Conservation (phyloP, 1,140 invertebrate genomes). For the Ditylenchus dipsaci region DNA sequence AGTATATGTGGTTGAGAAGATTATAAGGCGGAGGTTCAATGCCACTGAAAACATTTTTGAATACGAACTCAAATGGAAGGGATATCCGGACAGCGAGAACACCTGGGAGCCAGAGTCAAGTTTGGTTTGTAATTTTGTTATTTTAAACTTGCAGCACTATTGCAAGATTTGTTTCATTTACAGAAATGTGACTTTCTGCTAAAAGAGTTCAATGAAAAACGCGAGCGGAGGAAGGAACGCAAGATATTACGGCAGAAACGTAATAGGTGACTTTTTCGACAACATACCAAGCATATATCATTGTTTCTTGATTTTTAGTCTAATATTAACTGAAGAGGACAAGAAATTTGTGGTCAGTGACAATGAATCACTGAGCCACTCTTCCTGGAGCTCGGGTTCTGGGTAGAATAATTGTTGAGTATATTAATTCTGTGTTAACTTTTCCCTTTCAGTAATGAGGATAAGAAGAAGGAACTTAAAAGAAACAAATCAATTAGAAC, state of each 20-base stretch:
- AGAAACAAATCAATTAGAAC: too few relatives aligned
- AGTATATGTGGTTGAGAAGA: not conserved
- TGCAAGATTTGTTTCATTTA: not conserved
- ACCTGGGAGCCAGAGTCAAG: not conserved
- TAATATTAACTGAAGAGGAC: too few relatives aligned
- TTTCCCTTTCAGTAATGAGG: too few relatives aligned
- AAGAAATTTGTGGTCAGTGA: too few relatives aligned
- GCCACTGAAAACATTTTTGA: not conserved
- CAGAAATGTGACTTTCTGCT: not conserved
- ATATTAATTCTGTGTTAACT: too few relatives aligned
- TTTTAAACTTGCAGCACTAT: not conserved
- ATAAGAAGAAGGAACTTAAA: too few relatives aligned
- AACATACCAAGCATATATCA: too few relatives aligned
- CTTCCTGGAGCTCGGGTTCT: too few relatives aligned
- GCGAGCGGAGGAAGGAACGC: not conserved
- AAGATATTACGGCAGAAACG: not conserved
- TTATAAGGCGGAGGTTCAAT: not conserved
- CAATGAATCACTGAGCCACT: too few relatives aligned
- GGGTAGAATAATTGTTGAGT: too few relatives aligned
- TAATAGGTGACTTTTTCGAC: not conserved
- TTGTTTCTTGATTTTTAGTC: too few relatives aligned
- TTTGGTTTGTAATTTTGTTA: not conserved
- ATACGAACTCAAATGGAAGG: not conserved
- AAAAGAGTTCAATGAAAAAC: not conserved
- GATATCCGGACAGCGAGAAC: not conserved